Percentiles rank a stretch among this genome's conserved stretches.
Evolutionary conservation across 2,113 vertebrate genomes (phyloP).

Genomic region (Labeo rohita): DNA sequence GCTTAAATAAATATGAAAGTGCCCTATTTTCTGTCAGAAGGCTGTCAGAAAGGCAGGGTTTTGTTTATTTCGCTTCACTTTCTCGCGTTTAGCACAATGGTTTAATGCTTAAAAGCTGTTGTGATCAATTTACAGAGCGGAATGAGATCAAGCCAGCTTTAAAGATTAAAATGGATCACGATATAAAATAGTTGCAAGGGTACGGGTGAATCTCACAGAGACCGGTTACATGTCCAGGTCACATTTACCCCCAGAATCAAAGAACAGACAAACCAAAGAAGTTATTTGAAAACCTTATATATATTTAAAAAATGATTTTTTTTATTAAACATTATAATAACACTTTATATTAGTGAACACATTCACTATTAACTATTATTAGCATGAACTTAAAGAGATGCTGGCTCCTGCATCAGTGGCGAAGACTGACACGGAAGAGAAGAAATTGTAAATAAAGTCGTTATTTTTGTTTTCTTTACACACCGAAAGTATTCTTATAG

Average conservation of each 20-base stretch:
- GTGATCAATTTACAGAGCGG: conserved; percentile 5
- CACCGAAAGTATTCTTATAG: too few species aligned
- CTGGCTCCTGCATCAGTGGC: too few species aligned
- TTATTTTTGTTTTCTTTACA: too few species aligned
- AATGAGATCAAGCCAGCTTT: conserved; percentile 22
- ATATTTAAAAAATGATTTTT: too few species aligned
- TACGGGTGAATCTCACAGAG: not conserved
- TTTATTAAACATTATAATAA: too few species aligned
- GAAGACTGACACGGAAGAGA: too few species aligned
- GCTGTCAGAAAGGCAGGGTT: conserved; percentile 45
- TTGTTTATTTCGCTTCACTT: conserved; percentile 40
- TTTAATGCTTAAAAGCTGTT: conserved; percentile 26
- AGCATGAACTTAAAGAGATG: too few species aligned
- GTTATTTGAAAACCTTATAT: not conserved
- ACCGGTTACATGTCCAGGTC: not conserved
- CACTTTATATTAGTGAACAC: too few species aligned
- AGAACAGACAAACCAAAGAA: not conserved
- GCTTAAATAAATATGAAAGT: conserved; percentile 76
- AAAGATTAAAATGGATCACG: conserved; percentile 20
- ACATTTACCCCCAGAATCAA: not conserved
- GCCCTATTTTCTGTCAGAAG: conserved; percentile 67
- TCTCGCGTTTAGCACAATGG: not conserved
- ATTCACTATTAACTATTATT: too few species aligned
- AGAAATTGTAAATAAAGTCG: too few species aligned
- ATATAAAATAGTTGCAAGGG: conserved; percentile 27